Percentiles rank a stretch among this genome's conserved stretches.
Conservation (phyloP, 2,888 invertebrate genomes). For the Liodrosophila aerea region DNA sequence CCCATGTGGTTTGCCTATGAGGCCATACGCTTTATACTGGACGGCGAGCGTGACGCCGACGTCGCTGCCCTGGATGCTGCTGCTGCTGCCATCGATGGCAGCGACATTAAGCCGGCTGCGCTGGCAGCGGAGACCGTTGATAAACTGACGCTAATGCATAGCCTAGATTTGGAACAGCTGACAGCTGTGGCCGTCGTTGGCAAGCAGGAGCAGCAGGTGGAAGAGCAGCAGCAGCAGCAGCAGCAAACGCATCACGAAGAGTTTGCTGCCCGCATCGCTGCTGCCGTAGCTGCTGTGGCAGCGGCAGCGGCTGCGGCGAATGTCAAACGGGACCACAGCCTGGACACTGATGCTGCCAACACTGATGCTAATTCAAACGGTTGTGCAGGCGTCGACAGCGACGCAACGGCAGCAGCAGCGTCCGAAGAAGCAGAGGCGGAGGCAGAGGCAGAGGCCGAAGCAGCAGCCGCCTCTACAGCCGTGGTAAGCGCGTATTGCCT, state of each 20-base stretch:
- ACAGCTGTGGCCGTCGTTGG: constrained; percentile 37
- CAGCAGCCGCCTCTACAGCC: constrained; percentile 63
- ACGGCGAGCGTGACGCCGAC: constrained; percentile 73
- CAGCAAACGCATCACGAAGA: constrained; percentile 46
- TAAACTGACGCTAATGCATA: constrained; percentile 66
- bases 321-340: constrained; percentile 47
- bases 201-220: constrained; percentile 37
- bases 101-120: constrained; percentile 12
- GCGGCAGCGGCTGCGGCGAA: constrained; percentile 65
- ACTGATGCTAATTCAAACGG: constrained; percentile 49
- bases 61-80: constrained; percentile 38
- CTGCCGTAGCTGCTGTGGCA: constrained; percentile 61
- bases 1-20: constrained; percentile 82
- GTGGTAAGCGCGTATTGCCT: constrained; percentile 69
- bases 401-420: constrained; percentile 3
- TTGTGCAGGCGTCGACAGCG: constrained; percentile 31
- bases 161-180: constrained; percentile 70
- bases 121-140: constrained; percentile 57
- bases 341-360: constrained; percentile 45
- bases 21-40: constrained; percentile 80
- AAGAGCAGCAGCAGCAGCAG: constrained; percentile 30
- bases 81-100: constrained; percentile 21
- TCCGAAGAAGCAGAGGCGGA: constrained; percentile 23
- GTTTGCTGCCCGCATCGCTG: constrained; percentile 65
- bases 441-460: constrained; percentile 16